Conservation (phyloP, 2,113 vertebrate genomes). For the Boulengeromyrus knoepffleri region DNA sequence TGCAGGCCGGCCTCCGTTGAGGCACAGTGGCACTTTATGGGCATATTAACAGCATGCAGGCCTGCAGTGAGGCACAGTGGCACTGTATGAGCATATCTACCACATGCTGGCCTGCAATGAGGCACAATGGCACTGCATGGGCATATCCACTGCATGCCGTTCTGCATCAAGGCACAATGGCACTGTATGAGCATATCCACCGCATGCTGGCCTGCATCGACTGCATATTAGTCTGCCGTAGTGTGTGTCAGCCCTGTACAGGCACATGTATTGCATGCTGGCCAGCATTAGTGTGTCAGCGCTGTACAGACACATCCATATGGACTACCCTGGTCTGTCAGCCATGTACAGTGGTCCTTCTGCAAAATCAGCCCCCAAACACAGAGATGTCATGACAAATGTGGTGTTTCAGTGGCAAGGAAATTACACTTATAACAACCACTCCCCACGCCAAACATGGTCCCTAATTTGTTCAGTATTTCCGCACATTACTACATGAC, state of each 20-base stretch:
- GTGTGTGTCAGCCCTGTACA: not conserved
- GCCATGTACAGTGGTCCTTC: not conserved
- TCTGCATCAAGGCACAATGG: not conserved
- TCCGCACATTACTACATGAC: too few relatives aligned
- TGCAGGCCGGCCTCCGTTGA: too few relatives aligned
- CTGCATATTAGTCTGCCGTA: not conserved
- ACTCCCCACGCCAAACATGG: too few relatives aligned
- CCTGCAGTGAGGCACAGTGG: too few relatives aligned
- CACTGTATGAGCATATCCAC: not conserved
- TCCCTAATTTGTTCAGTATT: too few relatives aligned
- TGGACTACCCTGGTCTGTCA: not conserved
- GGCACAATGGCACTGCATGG: too few relatives aligned
- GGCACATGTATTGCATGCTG: not conserved
- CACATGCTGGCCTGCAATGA: rapidly evolving
- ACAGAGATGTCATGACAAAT: too few relatives aligned
- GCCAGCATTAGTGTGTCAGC: not conserved
- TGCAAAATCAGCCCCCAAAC: not conserved
- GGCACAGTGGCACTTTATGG: not conserved
- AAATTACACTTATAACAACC: too few relatives aligned
- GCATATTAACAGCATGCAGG: not conserved
- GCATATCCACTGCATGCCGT: not conserved
- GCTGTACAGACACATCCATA: not conserved
- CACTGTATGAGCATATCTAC: not conserved
- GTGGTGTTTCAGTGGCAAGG: too few relatives aligned
- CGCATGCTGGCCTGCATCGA: not conserved